Conservation (phyloP, 2,888 invertebrate genomes). For the Andrena flavipes region DNA sequence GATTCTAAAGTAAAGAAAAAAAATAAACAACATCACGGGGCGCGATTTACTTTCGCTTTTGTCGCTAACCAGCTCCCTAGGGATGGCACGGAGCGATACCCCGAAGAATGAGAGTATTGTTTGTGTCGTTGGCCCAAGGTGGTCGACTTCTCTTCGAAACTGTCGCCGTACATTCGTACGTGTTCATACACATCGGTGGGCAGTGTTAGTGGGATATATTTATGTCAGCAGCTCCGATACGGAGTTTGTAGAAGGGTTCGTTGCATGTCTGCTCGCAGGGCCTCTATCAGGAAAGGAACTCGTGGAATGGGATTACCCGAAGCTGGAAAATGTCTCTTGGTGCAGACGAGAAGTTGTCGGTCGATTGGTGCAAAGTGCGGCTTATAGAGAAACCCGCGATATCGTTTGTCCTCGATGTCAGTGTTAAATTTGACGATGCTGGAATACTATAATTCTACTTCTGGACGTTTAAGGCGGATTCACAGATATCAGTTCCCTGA, state of each 20-base stretch:
- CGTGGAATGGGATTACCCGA: conserved; percentile 52
- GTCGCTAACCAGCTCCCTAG: conserved; percentile 73
- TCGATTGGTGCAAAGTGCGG: conserved; percentile 36
- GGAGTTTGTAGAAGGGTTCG: conserved; percentile 20
- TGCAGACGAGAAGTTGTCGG: conserved; percentile 31
- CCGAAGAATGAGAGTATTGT: conserved; percentile 72
- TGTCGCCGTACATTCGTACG: conserved; percentile 17
- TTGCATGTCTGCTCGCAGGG: conserved; percentile 33
- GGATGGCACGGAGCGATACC: conserved; percentile 67
- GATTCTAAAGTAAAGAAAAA: conserved; percentile 31
- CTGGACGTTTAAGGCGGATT: not conserved
- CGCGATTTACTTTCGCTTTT: conserved; percentile 74
- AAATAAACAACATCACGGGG: conserved; percentile 60
- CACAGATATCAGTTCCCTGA: not conserved
- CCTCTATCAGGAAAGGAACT: conserved; percentile 48
- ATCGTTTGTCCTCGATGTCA: conserved; percentile 16
- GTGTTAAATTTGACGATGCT: conserved; percentile 17
- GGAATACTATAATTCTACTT: not conserved
- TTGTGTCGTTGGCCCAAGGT: conserved; percentile 66
- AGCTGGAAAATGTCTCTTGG: conserved; percentile 44
- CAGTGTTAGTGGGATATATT: conserved; percentile 54
- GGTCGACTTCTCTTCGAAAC: conserved; percentile 61
- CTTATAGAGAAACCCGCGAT: conserved; percentile 32
- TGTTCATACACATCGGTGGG: conserved; percentile 1
- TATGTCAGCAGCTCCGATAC: conserved; percentile 50